These are phyloP conservation scores for Thaumetopoea pityocampa DNA, from an alignment of 1,140 invertebrate genomes.

Conservation along the genomic window DNA sequence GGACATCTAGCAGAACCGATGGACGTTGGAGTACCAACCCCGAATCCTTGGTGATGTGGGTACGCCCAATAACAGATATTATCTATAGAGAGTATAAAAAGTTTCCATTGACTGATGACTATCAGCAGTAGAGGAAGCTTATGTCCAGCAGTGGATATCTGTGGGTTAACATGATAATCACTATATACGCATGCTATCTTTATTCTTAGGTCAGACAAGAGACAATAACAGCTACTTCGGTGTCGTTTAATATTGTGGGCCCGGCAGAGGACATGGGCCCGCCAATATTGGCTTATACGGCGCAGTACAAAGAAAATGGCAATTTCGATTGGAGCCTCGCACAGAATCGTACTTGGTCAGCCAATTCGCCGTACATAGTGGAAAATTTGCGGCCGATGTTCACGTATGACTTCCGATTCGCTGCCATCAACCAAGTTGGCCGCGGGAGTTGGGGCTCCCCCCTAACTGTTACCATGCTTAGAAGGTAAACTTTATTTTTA, in stretches of 20 bases:
- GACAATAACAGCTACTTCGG: slow-evolving; percentile 88
- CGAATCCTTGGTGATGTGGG: too few relatives aligned
- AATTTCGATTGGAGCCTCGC: slow-evolving; percentile 81
- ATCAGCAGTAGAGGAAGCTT: too few relatives aligned
- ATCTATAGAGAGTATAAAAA: too few relatives aligned
- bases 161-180: not conserved
- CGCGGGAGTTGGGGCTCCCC: slow-evolving; percentile 82
- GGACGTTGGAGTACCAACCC: too few relatives aligned
- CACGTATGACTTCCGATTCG: slow-evolving; percentile 90
- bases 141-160: too few relatives aligned
- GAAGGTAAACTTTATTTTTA: slow-evolving; percentile 46
- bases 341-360: slow-evolving; percentile 85
- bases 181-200: slow-evolving; percentile 6
- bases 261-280: slow-evolving; percentile 85
- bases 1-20: too few relatives aligned
- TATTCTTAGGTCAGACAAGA: slow-evolving; percentile 78
- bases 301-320: slow-evolving; percentile 84
- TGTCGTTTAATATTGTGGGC: slow-evolving; percentile 85
- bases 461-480: slow-evolving; percentile 76
- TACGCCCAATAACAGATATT: too few relatives aligned
- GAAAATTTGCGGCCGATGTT: slow-evolving; percentile 87
- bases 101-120: too few relatives aligned
- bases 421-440: slow-evolving; percentile 90
- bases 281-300: slow-evolving; percentile 82
- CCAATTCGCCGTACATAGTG: slow-evolving; percentile 85